A percentile compares a stretch with the other conserved stretches of the same genome.
Conservation (phyloP, 64 coral and sea anemone genomes). For the Astreopora myriophthalma region DNA sequence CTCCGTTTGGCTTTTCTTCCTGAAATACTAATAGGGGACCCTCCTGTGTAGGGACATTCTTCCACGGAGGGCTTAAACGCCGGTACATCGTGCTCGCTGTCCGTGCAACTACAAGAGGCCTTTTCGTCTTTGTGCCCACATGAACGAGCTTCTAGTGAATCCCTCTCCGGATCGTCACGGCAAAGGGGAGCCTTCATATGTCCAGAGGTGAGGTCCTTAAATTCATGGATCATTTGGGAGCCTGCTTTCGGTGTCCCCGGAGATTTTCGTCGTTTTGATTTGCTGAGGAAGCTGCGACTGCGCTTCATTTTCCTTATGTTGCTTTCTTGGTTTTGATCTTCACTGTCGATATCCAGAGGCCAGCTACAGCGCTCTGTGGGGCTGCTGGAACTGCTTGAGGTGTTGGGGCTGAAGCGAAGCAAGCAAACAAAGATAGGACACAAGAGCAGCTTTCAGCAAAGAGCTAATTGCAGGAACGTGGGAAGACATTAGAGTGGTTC, state of each 20-base stretch:
- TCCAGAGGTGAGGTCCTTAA: neutral
- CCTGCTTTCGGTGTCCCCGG: conserved; percentile 55
- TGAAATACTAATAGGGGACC: conserved; percentile 18
- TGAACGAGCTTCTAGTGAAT: neutral
- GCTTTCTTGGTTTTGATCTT: conserved; percentile 39
- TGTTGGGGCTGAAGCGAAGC: conserved; percentile 67
- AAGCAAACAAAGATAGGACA: neutral
- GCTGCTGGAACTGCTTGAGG: conserved; percentile 89
- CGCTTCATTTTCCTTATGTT: conserved; percentile 58
- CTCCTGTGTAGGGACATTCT: conserved; percentile 14
- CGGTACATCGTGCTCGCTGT: conserved; percentile 49
- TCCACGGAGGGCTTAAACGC: conserved; percentile 14
- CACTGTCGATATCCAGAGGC: conserved; percentile 57
- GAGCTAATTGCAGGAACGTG: too few species aligned
- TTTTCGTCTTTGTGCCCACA: conserved; percentile 26
- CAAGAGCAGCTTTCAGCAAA: neutral
- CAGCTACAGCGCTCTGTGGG: conserved; percentile 59
- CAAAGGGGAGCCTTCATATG: neutral
- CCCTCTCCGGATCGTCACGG: neutral
- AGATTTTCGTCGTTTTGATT: conserved; percentile 79
- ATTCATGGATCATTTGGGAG: conserved; percentile 20
- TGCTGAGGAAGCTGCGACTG: conserved; percentile 61
- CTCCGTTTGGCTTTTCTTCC: conserved; percentile 31
- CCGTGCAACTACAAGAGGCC: conserved; percentile 60
- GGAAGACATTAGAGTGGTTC: too few species aligned